A percentile compares a stretch with the other conserved stretches of the same genome.
Evolutionary conservation across 2,113 vertebrate species (phyloP).

Genomic region (Microcebus griseorufus): DNA sequence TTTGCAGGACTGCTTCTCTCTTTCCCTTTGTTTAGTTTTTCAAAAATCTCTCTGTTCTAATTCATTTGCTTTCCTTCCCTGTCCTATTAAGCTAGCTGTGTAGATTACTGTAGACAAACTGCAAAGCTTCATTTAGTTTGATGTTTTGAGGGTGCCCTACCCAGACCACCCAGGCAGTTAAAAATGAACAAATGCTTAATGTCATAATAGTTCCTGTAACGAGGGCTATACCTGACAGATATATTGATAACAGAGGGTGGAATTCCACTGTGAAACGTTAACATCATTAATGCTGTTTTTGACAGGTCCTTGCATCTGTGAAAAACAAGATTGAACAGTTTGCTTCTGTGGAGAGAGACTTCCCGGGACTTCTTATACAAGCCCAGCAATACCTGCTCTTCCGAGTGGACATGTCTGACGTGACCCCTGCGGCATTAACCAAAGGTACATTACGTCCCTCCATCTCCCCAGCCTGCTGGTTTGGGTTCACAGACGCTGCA

Average conservation of each 20-base stretch:
- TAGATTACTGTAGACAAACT: not conserved
- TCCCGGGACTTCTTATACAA: slow-evolving; percentile 90
- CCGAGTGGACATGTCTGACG: slow-evolving; percentile 86
- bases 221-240: not conserved
- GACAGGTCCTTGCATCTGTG: slow-evolving; percentile 94
- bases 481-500: not conserved
- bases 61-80: not conserved
- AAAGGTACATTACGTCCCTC: slow-evolving; percentile 78
- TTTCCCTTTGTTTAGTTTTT: not conserved
- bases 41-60: not conserved
- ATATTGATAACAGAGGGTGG: not conserved
- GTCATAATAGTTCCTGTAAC: not conserved
- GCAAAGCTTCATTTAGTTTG: slow-evolving; percentile 43
- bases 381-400: slow-evolving; percentile 95
- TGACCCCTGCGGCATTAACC: slow-evolving; percentile 67
- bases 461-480: too few species aligned
- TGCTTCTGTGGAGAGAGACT: slow-evolving; percentile 90
- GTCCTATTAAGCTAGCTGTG: not conserved
- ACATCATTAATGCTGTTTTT: slow-evolving; percentile 26
- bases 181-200: not conserved
- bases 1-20: not conserved
- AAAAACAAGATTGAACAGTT: slow-evolving; percentile 96
- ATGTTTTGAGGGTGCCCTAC: slow-evolving; percentile 47
- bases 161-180: slow-evolving; percentile 48
- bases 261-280: not conserved